A percentile compares a stretch with the other conserved stretches of the same genome.
phyloP scores from a whole-genome alignment of 2,113 vertebrate genomes.

The Crotalus tigris region DNA sequence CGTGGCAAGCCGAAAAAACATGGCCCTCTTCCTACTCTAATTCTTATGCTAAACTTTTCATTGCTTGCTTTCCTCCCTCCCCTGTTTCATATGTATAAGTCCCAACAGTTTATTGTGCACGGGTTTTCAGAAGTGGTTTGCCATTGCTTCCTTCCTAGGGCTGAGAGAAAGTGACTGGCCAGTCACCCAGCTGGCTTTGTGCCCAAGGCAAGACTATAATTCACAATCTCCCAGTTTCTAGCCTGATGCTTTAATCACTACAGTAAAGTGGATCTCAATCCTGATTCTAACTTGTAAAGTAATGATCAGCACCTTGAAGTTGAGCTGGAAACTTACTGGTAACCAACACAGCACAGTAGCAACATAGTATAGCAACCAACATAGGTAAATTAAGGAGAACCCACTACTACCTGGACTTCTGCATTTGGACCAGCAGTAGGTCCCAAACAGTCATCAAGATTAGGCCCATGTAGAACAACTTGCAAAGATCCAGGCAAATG shows the following conservation, averaged over 20 bases:
- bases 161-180: neutral
- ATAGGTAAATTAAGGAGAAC: neutral
- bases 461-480: no score
- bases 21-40: neutral
- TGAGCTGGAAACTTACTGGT: neutral
- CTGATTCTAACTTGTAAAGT: neutral
- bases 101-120: neutral
- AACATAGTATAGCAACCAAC: neutral
- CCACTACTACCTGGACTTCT: neutral
- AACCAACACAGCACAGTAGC: neutral
- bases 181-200: neutral
- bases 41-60: neutral
- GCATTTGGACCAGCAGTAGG: no score
- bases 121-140: neutral
- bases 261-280: neutral
- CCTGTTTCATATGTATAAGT: neutral
- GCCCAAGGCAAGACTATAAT: neutral
- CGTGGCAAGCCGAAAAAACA: neutral
- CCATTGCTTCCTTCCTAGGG: neutral
- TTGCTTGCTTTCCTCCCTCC: neutral
- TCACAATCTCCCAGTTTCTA: neutral
- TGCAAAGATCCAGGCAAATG: no score
- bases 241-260: neutral
- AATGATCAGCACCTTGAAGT: neutral
- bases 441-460: no score